phyloP scores from a whole-genome alignment of 1,140 invertebrate genomes.

The Heterodera carotae region DNA sequence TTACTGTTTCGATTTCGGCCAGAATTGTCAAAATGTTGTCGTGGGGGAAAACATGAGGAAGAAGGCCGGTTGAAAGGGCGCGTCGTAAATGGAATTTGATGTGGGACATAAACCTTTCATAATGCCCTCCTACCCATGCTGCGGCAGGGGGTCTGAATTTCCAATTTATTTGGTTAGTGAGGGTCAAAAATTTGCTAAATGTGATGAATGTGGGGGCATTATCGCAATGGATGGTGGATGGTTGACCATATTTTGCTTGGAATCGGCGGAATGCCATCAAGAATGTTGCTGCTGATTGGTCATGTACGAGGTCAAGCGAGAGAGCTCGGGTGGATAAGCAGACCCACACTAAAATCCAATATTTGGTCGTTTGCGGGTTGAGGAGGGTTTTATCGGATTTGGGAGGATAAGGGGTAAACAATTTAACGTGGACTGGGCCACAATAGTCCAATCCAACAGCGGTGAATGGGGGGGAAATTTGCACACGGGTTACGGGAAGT shows the following conservation, averaged over 20 bases:
- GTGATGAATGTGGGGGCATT: slow-evolving; percentile 9
- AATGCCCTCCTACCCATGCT: slow-evolving; percentile 3
- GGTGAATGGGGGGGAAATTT: background rate
- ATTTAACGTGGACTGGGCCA: background rate
- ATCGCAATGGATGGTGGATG: background rate
- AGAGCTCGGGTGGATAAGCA: background rate
- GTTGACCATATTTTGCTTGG: background rate
- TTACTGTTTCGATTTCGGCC: too few relatives aligned
- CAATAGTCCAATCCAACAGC: background rate
- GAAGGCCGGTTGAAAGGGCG: background rate
- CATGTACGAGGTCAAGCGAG: background rate
- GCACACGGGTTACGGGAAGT: background rate
- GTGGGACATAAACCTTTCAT: background rate
- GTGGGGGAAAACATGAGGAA: background rate
- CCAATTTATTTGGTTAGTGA: background rate
- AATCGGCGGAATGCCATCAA: background rate
- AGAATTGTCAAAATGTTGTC: too few relatives aligned
- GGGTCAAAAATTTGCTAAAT: background rate
- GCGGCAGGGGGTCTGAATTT: background rate
- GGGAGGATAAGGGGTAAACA: background rate
- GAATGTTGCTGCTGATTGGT: background rate
- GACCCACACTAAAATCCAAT: background rate
- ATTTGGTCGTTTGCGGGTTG: background rate
- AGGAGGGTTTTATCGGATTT: background rate
- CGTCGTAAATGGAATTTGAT: background rate